Evolutionary conservation across 2,888 invertebrate species (phyloP), one percentile per base, ranked within the genome.

Genomic region (Pogonocherus hispidulus): DNA sequence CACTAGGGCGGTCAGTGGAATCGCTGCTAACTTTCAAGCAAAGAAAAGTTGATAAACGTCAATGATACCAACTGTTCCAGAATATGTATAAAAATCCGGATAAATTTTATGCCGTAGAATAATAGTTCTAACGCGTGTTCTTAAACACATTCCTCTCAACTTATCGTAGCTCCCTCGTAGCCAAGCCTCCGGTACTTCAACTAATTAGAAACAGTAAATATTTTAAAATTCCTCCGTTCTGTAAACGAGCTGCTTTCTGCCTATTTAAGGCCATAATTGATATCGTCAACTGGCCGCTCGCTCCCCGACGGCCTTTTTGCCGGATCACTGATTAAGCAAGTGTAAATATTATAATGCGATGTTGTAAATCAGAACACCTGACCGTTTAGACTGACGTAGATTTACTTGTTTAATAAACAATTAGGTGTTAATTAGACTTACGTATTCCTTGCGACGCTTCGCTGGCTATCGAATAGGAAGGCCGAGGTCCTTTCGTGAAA

Each of bases 311-410:
- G 16, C 14, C 20, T 49, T 49, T 22, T 22, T 49, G 49, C 22
- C 19, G 49, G 3, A 22, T 49, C 22, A n/a, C 22, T 19, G 49
- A 49, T 49, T 49, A 27, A 52, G 18, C 51, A 27, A 27, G 27
- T 27, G 49, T 35, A 49, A 60, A 60, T 49, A 60, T 16, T 18
- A 60, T 35, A 20, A 35, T 35, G 35, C 20, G 4, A 4, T 18
- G 52, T 27, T 54, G 63, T 59, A 67, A 71, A 71, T 69, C 69
- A 55, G 67, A 69, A 70, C 72, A 72, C 72, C 72, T 72, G 72
- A 70, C 66, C 46, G 49, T 64, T 32, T 32, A 5, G 27, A 46
- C 27, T 67, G 72, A 72, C 69, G 72, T 67, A 59, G 70, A 52
- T 57, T 67, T 67, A 66, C 66, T 63, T 63, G 63, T 57, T 59